A percentile compares a stretch with the other conserved stretches of the same genome.
These are phyloP conservation scores for Phyto melanocephala DNA, from an alignment of 2,888 invertebrate species.

Conservation along the genomic window DNA sequence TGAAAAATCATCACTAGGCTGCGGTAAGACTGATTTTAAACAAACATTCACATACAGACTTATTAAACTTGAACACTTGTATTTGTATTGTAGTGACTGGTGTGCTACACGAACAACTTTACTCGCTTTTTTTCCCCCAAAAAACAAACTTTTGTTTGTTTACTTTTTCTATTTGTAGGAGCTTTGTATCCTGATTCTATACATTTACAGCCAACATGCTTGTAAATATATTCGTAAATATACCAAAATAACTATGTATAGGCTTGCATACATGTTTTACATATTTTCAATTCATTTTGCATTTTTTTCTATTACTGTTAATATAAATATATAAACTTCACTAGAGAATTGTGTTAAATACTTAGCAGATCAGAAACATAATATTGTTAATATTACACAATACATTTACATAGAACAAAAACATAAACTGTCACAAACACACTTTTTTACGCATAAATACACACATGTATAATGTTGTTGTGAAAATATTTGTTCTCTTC, in stretches of 20 bases:
- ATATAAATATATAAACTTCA: neutral
- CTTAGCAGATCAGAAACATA: neutral
- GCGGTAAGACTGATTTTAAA: too few species aligned
- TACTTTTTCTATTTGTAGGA: neutral
- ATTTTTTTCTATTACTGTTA: constrained; percentile 21
- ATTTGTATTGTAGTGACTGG: neutral
- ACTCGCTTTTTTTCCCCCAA: neutral
- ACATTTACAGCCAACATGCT: neutral
- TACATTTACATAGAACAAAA: neutral
- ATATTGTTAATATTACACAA: neutral
- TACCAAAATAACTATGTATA: neutral
- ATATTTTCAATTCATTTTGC: neutral
- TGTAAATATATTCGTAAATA: neutral
- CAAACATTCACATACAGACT: neutral
- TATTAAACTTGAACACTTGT: constrained; percentile 50
- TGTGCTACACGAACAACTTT: constrained; percentile 8
- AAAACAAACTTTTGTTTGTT: neutral
- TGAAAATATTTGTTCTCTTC: neutral
- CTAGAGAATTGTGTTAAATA: constrained; percentile 4
- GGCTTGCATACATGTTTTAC: neutral
- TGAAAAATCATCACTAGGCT: too few species aligned
- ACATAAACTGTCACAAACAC: constrained; percentile 36
- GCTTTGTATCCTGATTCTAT: neutral
- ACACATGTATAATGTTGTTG: neutral
- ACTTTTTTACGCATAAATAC: neutral